These are phyloP conservation scores for Oscheius sp. DNA, from an alignment of 2,888 invertebrate species.

Conservation along the genomic window DNA sequence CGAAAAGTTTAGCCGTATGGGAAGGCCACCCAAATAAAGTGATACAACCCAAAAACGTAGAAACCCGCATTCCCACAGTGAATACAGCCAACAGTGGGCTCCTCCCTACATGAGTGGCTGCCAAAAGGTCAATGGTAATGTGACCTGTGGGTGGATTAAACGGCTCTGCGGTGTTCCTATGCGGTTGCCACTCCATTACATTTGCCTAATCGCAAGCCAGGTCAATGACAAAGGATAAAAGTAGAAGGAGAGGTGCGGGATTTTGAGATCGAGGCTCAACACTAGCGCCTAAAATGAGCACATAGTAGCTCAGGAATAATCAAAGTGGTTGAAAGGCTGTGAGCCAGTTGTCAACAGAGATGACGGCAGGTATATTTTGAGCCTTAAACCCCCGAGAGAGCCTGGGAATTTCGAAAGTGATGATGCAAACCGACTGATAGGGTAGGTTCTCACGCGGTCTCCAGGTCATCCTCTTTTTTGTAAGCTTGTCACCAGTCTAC, in stretches of 20 bases:
- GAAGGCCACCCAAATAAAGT: too few relatives aligned
- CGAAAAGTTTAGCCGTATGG: too few relatives aligned
- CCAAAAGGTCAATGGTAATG: constrained; percentile 20
- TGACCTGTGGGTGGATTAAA: constrained; percentile 25
- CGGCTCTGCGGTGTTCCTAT: constrained; percentile 17
- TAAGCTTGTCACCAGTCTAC: too few relatives aligned
- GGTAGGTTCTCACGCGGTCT: too few relatives aligned
- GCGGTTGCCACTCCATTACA: constrained; percentile 19
- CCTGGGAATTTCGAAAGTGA: not conserved
- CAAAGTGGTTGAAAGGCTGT: not conserved
- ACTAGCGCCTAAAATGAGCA: not conserved
- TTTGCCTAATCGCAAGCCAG: constrained; percentile 21
- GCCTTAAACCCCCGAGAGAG: not conserved
- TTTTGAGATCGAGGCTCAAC: not conserved
- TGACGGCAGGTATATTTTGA: not conserved
- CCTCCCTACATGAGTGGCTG: too few relatives aligned
- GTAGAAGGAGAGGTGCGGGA: not conserved
- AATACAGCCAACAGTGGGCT: too few relatives aligned
- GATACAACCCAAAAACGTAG: too few relatives aligned
- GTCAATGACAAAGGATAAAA: constrained; percentile 12
- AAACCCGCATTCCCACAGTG: too few relatives aligned
- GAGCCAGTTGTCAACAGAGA: not conserved
- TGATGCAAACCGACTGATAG: too few relatives aligned
- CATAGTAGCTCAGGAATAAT: not conserved
- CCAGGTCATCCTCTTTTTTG: too few relatives aligned